These are phyloP conservation scores for Zygothrica quintamaculata DNA, from an alignment of 2,888 invertebrate species.

Conservation along the genomic window DNA sequence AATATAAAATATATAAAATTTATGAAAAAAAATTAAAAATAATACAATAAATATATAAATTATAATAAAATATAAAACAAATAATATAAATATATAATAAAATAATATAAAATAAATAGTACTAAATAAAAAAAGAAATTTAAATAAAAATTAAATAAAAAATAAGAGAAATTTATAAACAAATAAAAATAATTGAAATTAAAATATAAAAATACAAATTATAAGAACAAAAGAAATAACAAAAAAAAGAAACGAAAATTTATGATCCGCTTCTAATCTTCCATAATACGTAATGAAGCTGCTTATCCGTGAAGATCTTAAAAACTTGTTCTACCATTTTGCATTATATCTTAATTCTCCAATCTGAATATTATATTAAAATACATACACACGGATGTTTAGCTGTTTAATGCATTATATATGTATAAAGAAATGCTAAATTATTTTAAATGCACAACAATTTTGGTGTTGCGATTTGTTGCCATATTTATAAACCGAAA, in stretches of 20 bases:
- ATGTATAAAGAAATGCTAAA: neutral
- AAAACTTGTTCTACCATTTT: no score
- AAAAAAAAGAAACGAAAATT: neutral
- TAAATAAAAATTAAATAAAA: slow-evolving; percentile 2
- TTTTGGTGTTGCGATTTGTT: slow-evolving; percentile 50
- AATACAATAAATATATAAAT: neutral
- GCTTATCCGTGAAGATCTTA: no score
- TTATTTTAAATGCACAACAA: slow-evolving; percentile 51
- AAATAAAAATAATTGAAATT: neutral
- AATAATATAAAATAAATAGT: neutral
- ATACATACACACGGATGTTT: slow-evolving; percentile 1
- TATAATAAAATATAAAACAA: neutral
- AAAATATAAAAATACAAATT: neutral
- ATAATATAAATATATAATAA: neutral
- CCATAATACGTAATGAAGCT: no score
- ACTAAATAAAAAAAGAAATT: neutral
- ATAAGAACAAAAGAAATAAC: neutral
- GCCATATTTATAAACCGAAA: slow-evolving; percentile 20
- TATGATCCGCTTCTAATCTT: no score
- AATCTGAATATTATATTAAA: no score
- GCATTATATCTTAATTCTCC: no score
- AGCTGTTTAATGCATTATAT: neutral
- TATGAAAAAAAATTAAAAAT: neutral
- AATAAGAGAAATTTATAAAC: neutral
- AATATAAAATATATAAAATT: no score